These are phyloP conservation scores for Drosophila sordidula DNA, from an alignment of 2,888 invertebrate genomes.

Conservation along the genomic window DNA sequence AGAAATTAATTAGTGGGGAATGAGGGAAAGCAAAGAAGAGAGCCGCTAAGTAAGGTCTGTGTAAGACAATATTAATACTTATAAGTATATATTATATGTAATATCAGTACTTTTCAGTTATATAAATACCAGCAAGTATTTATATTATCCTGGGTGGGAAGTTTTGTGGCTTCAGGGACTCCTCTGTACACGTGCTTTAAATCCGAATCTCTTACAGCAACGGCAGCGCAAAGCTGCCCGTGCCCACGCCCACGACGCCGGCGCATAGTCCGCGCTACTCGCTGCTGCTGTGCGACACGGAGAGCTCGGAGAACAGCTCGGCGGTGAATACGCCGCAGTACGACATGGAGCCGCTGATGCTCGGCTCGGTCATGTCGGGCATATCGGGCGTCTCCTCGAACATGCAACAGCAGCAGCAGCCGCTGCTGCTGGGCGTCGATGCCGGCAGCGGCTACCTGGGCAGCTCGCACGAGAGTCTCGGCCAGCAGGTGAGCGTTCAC, in stretches of 20 bases:
- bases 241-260: slow-evolving; percentile 84
- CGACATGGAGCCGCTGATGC: slow-evolving; percentile 84
- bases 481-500: slow-evolving; percentile 68
- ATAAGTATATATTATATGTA: no score
- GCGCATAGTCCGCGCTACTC: slow-evolving; percentile 85
- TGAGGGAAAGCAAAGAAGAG: no score
- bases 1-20: no score
- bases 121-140: no score
- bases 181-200: no score
- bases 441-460: slow-evolving; percentile 75
- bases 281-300: slow-evolving; percentile 84
- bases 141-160: no score
- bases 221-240: slow-evolving; percentile 72
- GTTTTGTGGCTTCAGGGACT: no score
- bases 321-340: slow-evolving; percentile 85
- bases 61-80: no score
- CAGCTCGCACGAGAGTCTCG: slow-evolving; percentile 83
- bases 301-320: slow-evolving; percentile 85
- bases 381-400: slow-evolving; percentile 76
- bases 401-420: slow-evolving; percentile 78
- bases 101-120: no score
- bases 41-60: no score
- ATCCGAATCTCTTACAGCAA: slow-evolving; percentile 17
- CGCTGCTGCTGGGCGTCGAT: slow-evolving; percentile 67
- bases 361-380: slow-evolving; percentile 77